These are phyloP conservation scores for Cataglyphis livida DNA, from an alignment of 2,888 invertebrate species.

Conservation along the genomic window DNA sequence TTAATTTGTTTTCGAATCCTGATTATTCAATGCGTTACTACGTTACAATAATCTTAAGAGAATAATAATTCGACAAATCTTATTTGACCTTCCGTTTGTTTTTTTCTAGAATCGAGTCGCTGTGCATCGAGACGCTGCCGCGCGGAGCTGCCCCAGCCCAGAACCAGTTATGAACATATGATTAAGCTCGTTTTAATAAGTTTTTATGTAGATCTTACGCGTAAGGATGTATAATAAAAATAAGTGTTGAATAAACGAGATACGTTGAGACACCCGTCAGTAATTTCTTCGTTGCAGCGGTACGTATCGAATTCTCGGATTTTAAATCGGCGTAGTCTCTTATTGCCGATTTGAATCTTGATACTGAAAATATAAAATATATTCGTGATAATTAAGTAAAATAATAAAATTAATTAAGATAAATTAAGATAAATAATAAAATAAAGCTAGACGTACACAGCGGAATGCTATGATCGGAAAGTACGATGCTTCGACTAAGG, in stretches of 20 bases:
- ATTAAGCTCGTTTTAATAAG: constrained; percentile 84
- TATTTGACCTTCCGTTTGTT: constrained; percentile 38
- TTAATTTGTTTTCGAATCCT: constrained; percentile 1
- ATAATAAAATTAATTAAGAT: no score
- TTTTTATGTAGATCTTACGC: constrained; percentile 84
- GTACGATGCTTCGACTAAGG: neutral
- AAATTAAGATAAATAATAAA: neutral
- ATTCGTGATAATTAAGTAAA: neutral
- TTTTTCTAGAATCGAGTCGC: constrained; percentile 77
- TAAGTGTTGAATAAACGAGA: constrained; percentile 83
- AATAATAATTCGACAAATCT: neutral
- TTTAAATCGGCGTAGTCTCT: neutral
- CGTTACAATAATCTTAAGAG: neutral
- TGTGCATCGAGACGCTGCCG: constrained; percentile 72
- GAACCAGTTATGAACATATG: constrained; percentile 79
- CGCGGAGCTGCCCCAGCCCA: constrained; percentile 77
- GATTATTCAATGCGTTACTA: neutral
- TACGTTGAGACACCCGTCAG: constrained; percentile 75
- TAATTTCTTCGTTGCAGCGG: constrained; percentile 57
- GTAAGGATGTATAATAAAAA: constrained; percentile 82
- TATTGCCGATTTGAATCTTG: neutral
- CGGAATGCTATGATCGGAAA: neutral
- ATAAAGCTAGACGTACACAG: neutral
- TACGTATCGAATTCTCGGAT: neutral
- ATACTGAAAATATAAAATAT: neutral